Base-by-base conservation (phyloP, 2,888 invertebrate genomes). In the Atethmia centrago region DNA sequence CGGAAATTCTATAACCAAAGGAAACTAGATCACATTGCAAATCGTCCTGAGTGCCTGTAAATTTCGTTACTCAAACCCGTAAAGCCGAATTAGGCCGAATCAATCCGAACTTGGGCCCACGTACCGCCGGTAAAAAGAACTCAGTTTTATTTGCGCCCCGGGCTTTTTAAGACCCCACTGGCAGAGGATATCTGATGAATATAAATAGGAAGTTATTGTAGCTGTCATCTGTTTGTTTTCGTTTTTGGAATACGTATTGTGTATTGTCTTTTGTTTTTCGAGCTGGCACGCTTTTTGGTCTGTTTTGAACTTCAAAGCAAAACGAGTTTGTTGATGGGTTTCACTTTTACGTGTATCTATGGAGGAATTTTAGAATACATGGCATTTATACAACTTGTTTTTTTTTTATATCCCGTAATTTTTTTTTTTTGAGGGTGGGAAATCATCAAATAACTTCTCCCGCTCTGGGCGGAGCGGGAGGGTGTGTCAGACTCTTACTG, bases 31-130 rank as follows among this genome's bases (percentile, higher is more conserved):
- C 74, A 79, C 73, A 66, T 73, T 76, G 74, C 74, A 81, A 76
- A 82, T 86, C 82, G 74, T 71, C 58, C 71, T 67, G 84, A 84
- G 85, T 85, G 87, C 82, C 73, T 85, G 85, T 85, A 86, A 86
- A 85, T 78, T 86, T 79, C n/a, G 73, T 85, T 80, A 86, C 75
- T 67, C 59, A 49, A 53, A 49, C 68, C 61, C 69, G 72, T 74
- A 74, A 85, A 85, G 77, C 79, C 68, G 78, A 85, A 84, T 86
- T 84, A 84, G 86, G 72, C 77, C 73, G 84, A 84, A 86, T 84
- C 86, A 84, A 84, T 84, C 80, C 68, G 36, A 66, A 70, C 16
- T 63, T 51, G 65, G 73, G 47, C 87, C 77, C 79, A 86, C 85
- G 87, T 87, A 70, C 70, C 64, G 36, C 47, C 71, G 72, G 79